Conservation (phyloP, 2,113 vertebrate species). For the Petroica traversi region DNA sequence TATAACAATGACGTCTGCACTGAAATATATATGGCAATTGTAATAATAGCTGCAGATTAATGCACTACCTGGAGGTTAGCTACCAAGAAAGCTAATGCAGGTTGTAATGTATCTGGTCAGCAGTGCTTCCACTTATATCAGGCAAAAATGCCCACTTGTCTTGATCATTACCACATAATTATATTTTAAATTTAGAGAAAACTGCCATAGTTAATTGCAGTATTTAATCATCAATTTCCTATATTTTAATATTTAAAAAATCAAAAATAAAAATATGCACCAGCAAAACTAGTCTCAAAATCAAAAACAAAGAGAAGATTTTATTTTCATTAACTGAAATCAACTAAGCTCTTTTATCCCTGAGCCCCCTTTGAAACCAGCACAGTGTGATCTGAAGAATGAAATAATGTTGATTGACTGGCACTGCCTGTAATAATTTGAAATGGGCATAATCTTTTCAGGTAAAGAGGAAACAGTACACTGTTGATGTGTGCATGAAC, state of each 20-base stretch:
- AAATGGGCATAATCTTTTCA: constrained; percentile 35
- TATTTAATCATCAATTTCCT: neutral
- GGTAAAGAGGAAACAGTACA: neutral
- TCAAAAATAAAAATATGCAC: neutral
- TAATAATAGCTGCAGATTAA: constrained; percentile 41
- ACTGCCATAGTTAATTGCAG: neutral
- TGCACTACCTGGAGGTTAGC: constrained; percentile 35
- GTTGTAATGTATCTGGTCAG: neutral
- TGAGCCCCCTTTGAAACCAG: neutral
- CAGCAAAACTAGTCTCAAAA: neutral
- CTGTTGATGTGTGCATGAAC: neutral
- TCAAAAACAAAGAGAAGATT: neutral
- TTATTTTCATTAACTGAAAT: constrained; percentile 30
- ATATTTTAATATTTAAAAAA: neutral
- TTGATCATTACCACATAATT: constrained; percentile 36
- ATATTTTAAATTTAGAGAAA: neutral
- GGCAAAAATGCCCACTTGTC: neutral
- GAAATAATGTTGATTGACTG: constrained; percentile 22
- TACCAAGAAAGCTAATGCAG: neutral
- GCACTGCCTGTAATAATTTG: constrained; percentile 25
- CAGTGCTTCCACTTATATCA: neutral
- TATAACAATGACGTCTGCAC: neutral
- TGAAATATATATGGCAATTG: constrained; percentile 42
- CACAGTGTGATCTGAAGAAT: constrained; percentile 28
- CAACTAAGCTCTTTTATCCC: neutral